Base-by-base conservation (phyloP, 2,797 vertebrate genomes). In the Iguana delicatissima region DNA sequence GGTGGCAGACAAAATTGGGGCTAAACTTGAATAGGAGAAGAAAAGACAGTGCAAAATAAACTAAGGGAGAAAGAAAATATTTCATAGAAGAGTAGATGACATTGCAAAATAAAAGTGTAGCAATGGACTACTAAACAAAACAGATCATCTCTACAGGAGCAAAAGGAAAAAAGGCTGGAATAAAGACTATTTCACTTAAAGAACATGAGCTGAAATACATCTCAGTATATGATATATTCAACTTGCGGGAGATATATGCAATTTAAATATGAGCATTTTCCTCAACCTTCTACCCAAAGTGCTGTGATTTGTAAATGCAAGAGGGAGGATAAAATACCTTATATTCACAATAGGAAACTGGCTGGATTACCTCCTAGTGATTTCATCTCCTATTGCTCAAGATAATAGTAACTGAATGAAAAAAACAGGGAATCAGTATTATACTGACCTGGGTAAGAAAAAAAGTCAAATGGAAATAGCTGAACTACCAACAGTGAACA, bases 121-220 rank as follows among this genome's bases (percentile, higher is more conserved):
- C n/a, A 76, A 77, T 84, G 20, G n/a, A 24, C 62, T 89, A 29
- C 59, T 79, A 46, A 88, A 55, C 16, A 77, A 69, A 32, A 79
- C 8, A 52, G 24, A 85, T 52, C 57, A 79, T 84, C 82, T 64
- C 42, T 24, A 64, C 42, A 32, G 82, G 24, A 69, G 1, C 55
- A 79, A 32, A 84, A 77, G n/a, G 22, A 55, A 84, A 84, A 69
- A 88, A 88, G 62, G 32, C 7, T 84, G 24, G 14, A 64, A 84
- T 62, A 76, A 73, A 74, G 55, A 74, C 76, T 18, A 79, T 57
- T 74, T 74, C 35, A n/a, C 55, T 83, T 89, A 74, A 46, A 79
- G 16, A 79, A 55, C 42, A 69, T n/a, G n/a, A 85, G 13, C 35
- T 46, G 26, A 84, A 55, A 79, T 85, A 24, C 35, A 73, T 89